A percentile compares a stretch with the other conserved stretches of the same genome.
phyloP scores from a whole-genome alignment of 2,888 invertebrate species.

The Plutella xylostella region DNA sequence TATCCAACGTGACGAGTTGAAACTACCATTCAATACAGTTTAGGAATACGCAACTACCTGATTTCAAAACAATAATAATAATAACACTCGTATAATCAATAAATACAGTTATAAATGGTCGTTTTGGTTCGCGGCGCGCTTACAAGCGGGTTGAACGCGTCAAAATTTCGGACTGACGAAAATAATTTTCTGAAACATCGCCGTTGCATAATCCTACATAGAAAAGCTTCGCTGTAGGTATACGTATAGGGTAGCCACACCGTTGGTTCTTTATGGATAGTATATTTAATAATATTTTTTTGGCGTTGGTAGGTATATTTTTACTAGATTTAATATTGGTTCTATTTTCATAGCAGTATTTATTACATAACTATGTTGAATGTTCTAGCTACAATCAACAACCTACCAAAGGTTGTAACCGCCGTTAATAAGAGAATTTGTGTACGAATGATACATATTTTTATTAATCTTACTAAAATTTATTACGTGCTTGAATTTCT shows the following conservation, averaged over 20 bases:
- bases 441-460: background rate
- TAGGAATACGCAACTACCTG: background rate
- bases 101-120: conserved; percentile 15
- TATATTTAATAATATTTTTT: no score
- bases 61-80: background rate
- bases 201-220: conserved; percentile 61
- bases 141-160: conserved; percentile 23
- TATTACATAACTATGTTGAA: no score
- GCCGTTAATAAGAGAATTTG: no score
- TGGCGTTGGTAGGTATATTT: no score
- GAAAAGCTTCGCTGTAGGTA: conserved; percentile 56
- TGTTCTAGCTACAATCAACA: no score
- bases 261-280: no score
- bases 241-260: conserved; percentile 25
- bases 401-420: no score
- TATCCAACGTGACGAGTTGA: background rate
- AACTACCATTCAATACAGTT: background rate
- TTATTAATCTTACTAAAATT: background rate
- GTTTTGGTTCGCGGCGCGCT: conserved; percentile 25
- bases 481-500: background rate
- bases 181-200: conserved; percentile 50
- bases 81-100: background rate
- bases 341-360: no score
- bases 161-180: conserved; percentile 53
- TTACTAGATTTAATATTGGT: no score